These are phyloP conservation scores for Conger conger DNA, from an alignment of 2,113 vertebrate genomes.

Conservation along the genomic window DNA sequence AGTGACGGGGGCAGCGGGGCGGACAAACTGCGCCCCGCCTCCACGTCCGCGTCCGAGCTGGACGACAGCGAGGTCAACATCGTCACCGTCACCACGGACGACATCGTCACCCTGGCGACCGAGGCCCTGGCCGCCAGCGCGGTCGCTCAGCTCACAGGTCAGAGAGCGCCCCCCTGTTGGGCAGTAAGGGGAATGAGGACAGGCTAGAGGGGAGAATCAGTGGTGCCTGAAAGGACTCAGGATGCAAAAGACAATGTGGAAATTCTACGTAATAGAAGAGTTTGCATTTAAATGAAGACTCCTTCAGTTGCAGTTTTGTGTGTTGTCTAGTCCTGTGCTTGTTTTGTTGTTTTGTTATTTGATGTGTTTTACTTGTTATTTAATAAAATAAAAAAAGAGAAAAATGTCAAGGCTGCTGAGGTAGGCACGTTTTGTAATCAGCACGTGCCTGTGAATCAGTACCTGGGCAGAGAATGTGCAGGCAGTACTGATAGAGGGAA, in stretches of 20 bases:
- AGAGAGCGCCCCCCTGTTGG: background rate
- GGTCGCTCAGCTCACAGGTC: constrained; percentile 91
- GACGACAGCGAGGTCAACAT: constrained; percentile 84
- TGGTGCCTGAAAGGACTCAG: background rate
- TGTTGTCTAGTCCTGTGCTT: too few relatives aligned
- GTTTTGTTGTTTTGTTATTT: too few relatives aligned
- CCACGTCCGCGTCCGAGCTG: constrained; percentile 49
- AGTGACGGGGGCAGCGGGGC: constrained; percentile 57
- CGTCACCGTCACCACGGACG: constrained; percentile 85
- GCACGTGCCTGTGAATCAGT: too few relatives aligned
- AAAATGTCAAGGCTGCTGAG: too few relatives aligned
- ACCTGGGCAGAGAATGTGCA: background rate
- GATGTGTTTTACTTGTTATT: too few relatives aligned
- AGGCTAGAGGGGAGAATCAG: background rate
- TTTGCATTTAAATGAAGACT: too few relatives aligned
- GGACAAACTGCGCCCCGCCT: constrained; percentile 40
- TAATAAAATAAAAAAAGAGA: too few relatives aligned
- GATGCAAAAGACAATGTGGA: background rate
- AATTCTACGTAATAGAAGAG: too few relatives aligned
- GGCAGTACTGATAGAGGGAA: too few relatives aligned
- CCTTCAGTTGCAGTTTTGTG: too few relatives aligned
- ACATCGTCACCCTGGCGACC: constrained; percentile 88
- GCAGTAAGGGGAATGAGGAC: background rate
- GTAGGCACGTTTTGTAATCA: too few relatives aligned
- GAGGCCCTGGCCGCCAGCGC: constrained; percentile 84